Conservation (phyloP, 2,888 invertebrate genomes). For the Ectropis crepuscularia region DNA sequence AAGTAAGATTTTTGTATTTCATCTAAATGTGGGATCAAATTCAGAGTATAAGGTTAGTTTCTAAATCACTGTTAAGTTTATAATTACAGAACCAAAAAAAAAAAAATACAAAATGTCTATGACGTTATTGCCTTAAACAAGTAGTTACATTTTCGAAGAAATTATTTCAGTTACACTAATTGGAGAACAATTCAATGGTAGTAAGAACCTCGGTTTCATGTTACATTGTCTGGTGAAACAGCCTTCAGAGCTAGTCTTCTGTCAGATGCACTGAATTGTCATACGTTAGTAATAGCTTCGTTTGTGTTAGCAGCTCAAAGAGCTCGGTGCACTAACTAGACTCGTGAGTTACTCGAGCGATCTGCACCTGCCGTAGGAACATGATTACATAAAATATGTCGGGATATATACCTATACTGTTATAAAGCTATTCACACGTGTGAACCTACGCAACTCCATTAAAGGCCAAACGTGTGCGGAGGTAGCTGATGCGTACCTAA, state of each 20-base stretch:
- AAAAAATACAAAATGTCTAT: too few species aligned
- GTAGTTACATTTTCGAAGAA: too few species aligned
- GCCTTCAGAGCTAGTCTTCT: not conserved
- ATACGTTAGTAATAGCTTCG: conserved; percentile 45
- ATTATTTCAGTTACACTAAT: too few species aligned
- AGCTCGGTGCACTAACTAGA: conserved; percentile 42
- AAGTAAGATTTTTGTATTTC: too few species aligned
- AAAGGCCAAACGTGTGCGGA: conserved; percentile 30
- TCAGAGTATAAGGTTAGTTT: too few species aligned
- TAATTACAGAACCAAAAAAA: too few species aligned
- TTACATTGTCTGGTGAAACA: too few species aligned
- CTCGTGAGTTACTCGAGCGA: conserved; percentile 51
- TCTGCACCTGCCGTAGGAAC: conserved; percentile 29
- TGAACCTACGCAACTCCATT: conserved; percentile 28
- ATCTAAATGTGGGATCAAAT: too few species aligned
- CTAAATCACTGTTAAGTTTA: too few species aligned
- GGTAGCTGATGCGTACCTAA: conserved; percentile 27
- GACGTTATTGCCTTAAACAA: too few species aligned
- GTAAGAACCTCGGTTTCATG: too few species aligned
- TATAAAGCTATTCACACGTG: conserved; percentile 26
- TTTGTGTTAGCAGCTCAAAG: conserved; percentile 67
- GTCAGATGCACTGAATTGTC: conserved; percentile 34
- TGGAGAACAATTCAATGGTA: too few species aligned
- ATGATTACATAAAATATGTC: conserved; percentile 25
- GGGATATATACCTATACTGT: conserved; percentile 14